Evolutionary conservation across 53 echinoderm and acorn worm species (phyloP), one percentile per base, ranked within the genome.

Genomic region (Patiria pectinifera): DNA sequence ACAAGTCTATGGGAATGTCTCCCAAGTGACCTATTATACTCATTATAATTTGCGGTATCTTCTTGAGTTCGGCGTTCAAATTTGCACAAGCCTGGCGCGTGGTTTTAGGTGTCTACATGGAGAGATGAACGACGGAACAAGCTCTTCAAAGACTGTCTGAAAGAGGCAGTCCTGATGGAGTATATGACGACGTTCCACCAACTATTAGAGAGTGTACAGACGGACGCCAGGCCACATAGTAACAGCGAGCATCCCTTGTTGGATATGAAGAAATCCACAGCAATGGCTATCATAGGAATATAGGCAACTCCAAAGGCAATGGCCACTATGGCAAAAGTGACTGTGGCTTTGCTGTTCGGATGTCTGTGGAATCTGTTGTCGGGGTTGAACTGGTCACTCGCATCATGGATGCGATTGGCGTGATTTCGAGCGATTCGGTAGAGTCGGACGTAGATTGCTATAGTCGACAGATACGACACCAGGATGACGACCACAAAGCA

Each of bases 101-200:
- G 60, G 9, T 12, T 60, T 60, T 8, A 8, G 8, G 9, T 60
- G 12, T 60, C 8, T 60, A 8, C 12, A 60, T 60, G 60, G 60
- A 60, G 60, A 60, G 60, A 11, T 35, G 35, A 12, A 19, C 85
- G 58, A 7, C 22, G 66, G 19, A 85, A 48, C 2, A 69, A 15
- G 44, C 69, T 26, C 63, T 85, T 85, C 46, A 69, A 23, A 69
- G 46, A 9, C 24, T 69, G 63, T 45, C 85, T 85, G 48, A 85
- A 85, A 4, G 63, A 62, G 58, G 45, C 21, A 7, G 19, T 85
- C 45, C 85, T 85, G 85, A 85, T 85, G 69, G 85, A 85, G 69
- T 85, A 85, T 19, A 85, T 85, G 71, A 58, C 48, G 11, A 85
- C 70, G 43, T 85, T 85, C 85, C 85, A 85, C 85, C 85, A 85